phyloP scores from a whole-genome alignment of 2,888 invertebrate species.

The Epicampocera succincta region DNA sequence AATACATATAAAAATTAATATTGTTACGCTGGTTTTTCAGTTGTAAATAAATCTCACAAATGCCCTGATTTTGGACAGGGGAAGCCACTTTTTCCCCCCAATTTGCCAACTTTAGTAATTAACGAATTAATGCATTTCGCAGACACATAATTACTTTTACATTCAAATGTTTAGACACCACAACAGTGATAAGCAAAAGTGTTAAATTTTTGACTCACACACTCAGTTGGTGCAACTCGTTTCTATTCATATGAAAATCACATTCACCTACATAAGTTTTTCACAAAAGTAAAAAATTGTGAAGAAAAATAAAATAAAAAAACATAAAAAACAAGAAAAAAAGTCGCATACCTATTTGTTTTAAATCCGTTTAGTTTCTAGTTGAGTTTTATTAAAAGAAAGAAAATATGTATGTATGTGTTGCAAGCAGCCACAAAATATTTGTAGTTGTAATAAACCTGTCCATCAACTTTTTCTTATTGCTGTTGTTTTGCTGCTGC shows the following conservation, averaged over 20 bases:
- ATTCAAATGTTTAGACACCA: not conserved
- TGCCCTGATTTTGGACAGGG: conserved; percentile 18
- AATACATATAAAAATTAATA: no score
- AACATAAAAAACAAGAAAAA: conserved; percentile 9
- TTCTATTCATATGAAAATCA: conserved; percentile 26
- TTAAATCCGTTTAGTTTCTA: conserved; percentile 62
- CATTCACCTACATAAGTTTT: conserved; percentile 37
- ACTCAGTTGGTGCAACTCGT: not conserved
- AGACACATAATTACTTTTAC: conserved; percentile 7
- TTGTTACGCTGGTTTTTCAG: not conserved
- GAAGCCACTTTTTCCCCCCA: conserved; percentile 18
- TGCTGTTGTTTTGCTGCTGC: conserved; percentile 8
- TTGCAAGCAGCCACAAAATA: conserved; percentile 16
- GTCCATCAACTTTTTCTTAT: conserved; percentile 61
- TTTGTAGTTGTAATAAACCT: conserved; percentile 54
- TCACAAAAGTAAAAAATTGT: not conserved
- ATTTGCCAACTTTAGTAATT: conserved; percentile 26
- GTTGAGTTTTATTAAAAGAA: conserved; percentile 26
- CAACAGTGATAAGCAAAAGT: conserved; percentile 46
- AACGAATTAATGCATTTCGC: conserved; percentile 12
- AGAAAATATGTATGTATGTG: not conserved
- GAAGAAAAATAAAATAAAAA: no score
- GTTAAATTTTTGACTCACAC: conserved; percentile 24
- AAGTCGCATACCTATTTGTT: conserved; percentile 6
- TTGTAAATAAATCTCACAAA: conserved; percentile 4